Conservation (phyloP, 2,113 vertebrate genomes). For the Peromyscus maniculatus region DNA sequence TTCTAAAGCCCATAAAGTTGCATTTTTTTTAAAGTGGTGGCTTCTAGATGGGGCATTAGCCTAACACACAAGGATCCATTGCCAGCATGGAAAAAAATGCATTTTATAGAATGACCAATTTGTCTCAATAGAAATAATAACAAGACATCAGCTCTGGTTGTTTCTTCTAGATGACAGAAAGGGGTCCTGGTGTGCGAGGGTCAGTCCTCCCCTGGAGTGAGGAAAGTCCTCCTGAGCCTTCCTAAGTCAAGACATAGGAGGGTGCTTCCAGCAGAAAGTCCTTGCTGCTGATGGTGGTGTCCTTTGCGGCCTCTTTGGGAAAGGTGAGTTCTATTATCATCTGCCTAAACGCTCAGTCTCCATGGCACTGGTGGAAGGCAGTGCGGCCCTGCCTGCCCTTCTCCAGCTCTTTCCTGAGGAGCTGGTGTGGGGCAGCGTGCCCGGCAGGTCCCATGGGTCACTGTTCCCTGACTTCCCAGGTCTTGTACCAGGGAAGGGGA, state of each 20-base stretch:
- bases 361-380: fast-evolving
- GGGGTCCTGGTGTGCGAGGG: fast-evolving
- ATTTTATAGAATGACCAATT: not conserved
- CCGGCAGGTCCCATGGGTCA: not conserved
- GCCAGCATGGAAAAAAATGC: not conserved
- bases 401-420: not conserved
- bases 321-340: not conserved
- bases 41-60: not conserved
- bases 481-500: not conserved
- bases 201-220: not conserved
- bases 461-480: not conserved
- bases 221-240: not conserved
- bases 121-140: not conserved
- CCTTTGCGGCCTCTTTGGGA: not conserved
- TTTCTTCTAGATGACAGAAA: not conserved
- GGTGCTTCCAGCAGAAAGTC: not conserved
- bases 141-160: not conserved
- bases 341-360: no score
- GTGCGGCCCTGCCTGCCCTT: not conserved
- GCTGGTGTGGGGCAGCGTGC: not conserved
- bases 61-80: not conserved
- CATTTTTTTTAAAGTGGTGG: not conserved
- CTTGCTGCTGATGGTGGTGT: not conserved
- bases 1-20: not conserved
- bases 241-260: not conserved